Evolutionary conservation across 2,888 invertebrate species (phyloP).

Genomic region (Luperina nickerlii): DNA sequence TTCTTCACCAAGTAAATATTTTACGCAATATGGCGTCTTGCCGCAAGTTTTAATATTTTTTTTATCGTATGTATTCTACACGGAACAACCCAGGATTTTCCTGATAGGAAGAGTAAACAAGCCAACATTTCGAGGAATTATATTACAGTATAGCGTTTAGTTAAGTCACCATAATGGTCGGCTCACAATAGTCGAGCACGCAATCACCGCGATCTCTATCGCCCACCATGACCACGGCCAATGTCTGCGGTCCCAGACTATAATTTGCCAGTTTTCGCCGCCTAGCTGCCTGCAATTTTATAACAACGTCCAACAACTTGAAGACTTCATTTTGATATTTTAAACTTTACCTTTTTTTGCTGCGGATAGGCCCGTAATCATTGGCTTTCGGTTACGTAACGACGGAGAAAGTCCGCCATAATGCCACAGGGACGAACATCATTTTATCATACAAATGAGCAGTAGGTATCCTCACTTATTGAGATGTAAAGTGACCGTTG

Average conservation of each 20-base stretch:
- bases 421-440: slow-evolving; percentile 55
- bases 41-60: neutral
- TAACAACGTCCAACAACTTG: slow-evolving; percentile 80
- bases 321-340: slow-evolving; percentile 84
- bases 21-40: neutral
- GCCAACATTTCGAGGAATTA: slow-evolving; percentile 50
- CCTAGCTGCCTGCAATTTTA: slow-evolving; percentile 87
- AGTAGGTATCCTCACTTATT: slow-evolving; percentile 63
- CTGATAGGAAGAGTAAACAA: slow-evolving; percentile 36
- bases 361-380: slow-evolving; percentile 73
- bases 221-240: slow-evolving; percentile 75
- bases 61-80: neutral
- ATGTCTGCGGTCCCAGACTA: slow-evolving; percentile 82
- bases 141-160: slow-evolving; percentile 68
- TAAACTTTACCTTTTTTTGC: slow-evolving; percentile 76
- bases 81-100: neutral
- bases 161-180: slow-evolving; percentile 78
- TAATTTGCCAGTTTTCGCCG: slow-evolving; percentile 88
- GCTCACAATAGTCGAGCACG: slow-evolving; percentile 78
- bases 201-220: slow-evolving; percentile 83
- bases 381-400: slow-evolving; percentile 76
- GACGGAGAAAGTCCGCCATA: slow-evolving; percentile 63
- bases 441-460: slow-evolving; percentile 65
- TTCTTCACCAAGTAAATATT: neutral
- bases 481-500: slow-evolving; percentile 73